Conservation (phyloP, 2,797 vertebrate species). For the Psittacula derbiana region DNA sequence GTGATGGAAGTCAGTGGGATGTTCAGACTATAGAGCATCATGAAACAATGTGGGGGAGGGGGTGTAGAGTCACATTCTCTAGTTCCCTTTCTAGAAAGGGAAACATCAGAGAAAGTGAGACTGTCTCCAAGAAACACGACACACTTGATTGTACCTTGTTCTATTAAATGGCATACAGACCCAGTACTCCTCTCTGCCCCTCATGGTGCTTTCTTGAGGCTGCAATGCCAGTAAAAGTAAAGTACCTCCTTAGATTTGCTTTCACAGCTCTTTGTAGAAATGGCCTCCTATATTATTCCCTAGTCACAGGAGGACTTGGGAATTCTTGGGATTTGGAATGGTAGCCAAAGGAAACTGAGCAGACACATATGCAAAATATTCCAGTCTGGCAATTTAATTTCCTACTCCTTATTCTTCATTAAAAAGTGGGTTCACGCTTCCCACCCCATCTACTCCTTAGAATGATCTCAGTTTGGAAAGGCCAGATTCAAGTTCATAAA, state of each 20-base stretch:
- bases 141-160: background rate
- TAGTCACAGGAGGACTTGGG: background rate
- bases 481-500: slow-evolving; percentile 4
- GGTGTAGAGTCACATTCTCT: background rate
- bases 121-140: fast-evolving
- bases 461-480: background rate
- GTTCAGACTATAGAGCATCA: background rate
- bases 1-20: background rate
- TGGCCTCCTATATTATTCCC: background rate
- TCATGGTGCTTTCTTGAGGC: background rate
- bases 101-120: background rate
- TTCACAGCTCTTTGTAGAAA: background rate
- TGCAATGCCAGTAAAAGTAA: background rate
- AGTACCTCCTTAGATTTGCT: background rate
- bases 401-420: background rate
- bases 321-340: background rate
- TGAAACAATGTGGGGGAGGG: background rate
- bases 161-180: background rate
- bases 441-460: background rate
- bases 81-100: background rate
- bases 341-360: background rate
- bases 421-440: background rate
- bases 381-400: background rate
- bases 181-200: background rate
- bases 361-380: background rate